Conservation (phyloP, 2,113 vertebrate species). For the Tachycineta bicolor region DNA sequence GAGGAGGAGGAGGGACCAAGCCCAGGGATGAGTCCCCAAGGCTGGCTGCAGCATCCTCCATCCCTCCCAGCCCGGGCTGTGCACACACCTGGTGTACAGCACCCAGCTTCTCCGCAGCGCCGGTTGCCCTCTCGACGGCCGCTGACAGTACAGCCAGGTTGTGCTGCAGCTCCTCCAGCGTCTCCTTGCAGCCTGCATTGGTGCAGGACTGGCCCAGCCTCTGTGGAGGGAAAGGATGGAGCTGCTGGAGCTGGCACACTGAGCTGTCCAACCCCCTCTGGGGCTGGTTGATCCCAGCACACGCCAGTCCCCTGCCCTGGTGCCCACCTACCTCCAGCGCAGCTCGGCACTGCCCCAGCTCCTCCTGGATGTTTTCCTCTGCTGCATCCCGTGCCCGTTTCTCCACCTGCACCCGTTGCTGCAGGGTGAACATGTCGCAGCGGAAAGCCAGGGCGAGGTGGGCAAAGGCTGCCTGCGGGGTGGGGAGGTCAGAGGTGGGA, state of each 20-base stretch:
- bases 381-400: constrained; percentile 81
- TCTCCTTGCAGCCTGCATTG: constrained; percentile 62
- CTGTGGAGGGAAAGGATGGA: constrained; percentile 42
- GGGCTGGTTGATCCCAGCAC: neutral
- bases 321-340: constrained; percentile 77
- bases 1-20: neutral
- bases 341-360: constrained; percentile 78
- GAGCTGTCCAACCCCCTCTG: neutral
- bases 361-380: constrained; percentile 84
- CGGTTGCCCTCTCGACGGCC: constrained; percentile 73
- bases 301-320: neutral
- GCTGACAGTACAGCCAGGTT: constrained; percentile 77
- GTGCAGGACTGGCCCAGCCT: constrained; percentile 74
- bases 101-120: constrained; percentile 81
- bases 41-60: neutral
- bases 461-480: constrained; percentile 76
- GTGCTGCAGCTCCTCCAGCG: constrained; percentile 77
- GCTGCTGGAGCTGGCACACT: neutral
- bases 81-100: constrained; percentile 84
- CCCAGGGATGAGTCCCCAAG: neutral
- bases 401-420: constrained; percentile 82
- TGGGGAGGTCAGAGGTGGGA: neutral
- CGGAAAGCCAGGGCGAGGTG: constrained; percentile 83
- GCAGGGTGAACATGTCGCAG: constrained; percentile 85
- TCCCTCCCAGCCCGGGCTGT: neutral